phyloP scores from a whole-genome alignment of 2,113 vertebrate genomes.

The Muscicapa adusta region DNA sequence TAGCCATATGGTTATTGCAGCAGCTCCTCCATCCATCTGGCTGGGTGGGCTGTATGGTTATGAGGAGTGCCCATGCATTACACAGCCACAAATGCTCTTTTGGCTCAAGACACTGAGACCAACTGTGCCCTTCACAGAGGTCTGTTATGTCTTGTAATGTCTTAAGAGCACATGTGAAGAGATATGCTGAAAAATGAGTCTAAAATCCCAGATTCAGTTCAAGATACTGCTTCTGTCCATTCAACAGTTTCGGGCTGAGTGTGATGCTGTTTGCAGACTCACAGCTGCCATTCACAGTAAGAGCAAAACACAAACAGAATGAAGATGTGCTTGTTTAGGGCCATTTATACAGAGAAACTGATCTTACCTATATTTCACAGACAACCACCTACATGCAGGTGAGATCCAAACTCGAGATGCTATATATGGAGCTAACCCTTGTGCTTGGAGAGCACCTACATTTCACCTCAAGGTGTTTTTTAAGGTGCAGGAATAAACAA shows the following conservation, averaged over 20 bases:
- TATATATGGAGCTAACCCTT: background rate
- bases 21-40: background rate
- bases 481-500: background rate
- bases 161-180: background rate
- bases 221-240: background rate
- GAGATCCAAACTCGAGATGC: background rate
- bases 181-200: background rate
- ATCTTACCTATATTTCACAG: background rate
- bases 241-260: background rate
- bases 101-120: background rate
- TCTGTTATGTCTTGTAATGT: background rate
- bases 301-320: background rate
- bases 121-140: background rate
- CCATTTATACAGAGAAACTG: background rate
- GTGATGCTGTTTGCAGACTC: background rate
- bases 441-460: background rate
- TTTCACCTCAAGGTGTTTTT: background rate
- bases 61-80: background rate
- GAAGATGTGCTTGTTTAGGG: background rate
- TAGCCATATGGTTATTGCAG: background rate
- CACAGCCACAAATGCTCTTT: background rate
- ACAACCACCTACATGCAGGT: background rate
- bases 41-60: background rate
- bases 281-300: background rate
- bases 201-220: background rate